phyloP scores from a whole-genome alignment of 2,888 invertebrate species.

The Oxyteleia sp. region DNA sequence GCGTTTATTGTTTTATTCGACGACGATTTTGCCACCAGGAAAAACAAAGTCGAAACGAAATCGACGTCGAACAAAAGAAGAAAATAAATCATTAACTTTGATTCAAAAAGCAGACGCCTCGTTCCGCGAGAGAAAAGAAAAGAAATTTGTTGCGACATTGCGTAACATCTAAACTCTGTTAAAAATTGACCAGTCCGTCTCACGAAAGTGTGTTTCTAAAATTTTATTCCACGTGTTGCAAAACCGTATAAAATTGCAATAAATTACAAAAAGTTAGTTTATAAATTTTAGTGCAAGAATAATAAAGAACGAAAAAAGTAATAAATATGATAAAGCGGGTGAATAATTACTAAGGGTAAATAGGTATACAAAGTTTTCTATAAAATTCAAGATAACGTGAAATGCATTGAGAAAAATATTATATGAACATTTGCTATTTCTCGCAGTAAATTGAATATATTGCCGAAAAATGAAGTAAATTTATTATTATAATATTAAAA shows the following conservation, averaged over 20 bases:
- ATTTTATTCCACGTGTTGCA: constrained; percentile 18
- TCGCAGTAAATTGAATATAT: no score
- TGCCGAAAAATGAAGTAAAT: no score
- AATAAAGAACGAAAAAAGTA: no score
- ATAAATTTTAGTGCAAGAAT: no score
- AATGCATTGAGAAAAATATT: no score
- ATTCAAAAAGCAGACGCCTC: neutral
- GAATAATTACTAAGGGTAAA: no score
- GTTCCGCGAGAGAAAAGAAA: constrained; percentile 12
- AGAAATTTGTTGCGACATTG: constrained; percentile 21
- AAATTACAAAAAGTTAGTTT: constrained; percentile 17
- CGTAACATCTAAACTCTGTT: constrained; percentile 27
- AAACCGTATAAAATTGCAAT: constrained; percentile 3
- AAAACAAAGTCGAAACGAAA: neutral
- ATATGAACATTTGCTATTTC: no score
- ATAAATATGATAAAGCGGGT: no score
- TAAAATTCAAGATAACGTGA: no score
- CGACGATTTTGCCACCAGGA: constrained; percentile 34
- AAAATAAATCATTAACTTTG: constrained; percentile 5
- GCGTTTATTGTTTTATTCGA: constrained; percentile 59
- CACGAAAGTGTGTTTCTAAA: constrained; percentile 19
- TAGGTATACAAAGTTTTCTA: no score
- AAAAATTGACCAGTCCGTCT: constrained; percentile 17
- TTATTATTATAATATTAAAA: no score
- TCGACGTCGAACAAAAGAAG: neutral